phyloP scores from a whole-genome alignment of 2,113 vertebrate species.

The Ammospiza caudacuta region DNA sequence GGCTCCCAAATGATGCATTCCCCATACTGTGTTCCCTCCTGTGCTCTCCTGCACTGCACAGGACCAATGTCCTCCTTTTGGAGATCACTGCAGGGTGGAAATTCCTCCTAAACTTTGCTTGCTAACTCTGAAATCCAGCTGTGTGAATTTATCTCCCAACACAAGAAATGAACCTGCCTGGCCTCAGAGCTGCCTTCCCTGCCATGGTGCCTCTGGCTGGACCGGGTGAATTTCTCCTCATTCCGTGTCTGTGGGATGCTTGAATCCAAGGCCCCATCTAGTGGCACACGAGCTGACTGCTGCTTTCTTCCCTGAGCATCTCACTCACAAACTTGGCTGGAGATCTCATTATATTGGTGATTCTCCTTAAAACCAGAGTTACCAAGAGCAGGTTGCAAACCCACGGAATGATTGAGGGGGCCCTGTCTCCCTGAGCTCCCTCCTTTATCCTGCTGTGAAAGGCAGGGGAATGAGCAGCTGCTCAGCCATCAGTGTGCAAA shows the following conservation, averaged over 20 bases:
- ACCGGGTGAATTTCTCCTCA: background rate
- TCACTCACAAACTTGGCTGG: fast-evolving
- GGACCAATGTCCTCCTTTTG: background rate
- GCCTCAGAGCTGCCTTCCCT: background rate
- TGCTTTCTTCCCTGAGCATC: fast-evolving
- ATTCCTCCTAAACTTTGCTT: background rate
- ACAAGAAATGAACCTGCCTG: fast-evolving
- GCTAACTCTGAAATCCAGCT: background rate
- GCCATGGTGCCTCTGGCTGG: fast-evolving
- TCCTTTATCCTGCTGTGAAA: background rate
- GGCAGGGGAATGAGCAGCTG: background rate
- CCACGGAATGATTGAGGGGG: background rate
- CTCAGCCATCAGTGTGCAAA: background rate
- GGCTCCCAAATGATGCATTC: background rate
- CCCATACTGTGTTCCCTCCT: background rate
- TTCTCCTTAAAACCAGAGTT: background rate
- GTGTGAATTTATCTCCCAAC: background rate
- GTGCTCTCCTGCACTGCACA: background rate
- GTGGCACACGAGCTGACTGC: constrained; percentile 22
- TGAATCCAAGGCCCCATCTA: constrained; percentile 33
- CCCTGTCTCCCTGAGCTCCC: background rate
- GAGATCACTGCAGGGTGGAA: background rate
- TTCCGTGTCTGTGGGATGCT: background rate
- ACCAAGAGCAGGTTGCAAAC: background rate
- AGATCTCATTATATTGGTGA: background rate